Base-by-base conservation (phyloP, 2,113 vertebrate species). In the Ornithorhynchus anatinus region DNA sequence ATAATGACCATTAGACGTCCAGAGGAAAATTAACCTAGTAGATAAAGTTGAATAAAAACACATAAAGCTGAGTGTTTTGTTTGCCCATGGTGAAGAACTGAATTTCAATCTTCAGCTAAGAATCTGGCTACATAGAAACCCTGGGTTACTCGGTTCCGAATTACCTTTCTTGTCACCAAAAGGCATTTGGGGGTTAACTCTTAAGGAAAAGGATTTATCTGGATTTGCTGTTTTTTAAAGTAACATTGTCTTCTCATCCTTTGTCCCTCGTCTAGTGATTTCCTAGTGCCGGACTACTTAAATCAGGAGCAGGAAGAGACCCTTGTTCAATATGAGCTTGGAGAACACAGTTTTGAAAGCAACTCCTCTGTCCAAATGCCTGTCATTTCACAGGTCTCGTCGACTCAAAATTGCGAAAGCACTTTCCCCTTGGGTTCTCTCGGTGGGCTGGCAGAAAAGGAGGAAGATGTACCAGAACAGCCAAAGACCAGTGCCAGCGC, bases 211-310 rank as follows among this genome's bases (percentile, higher is more conserved):
- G 47, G 47, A 60, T 57, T 75, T 15, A 60, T 48, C 37, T 47
- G 69, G 7, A 4, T 9, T 25, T 69, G 1, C 12, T 81, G 35
- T 63, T 58, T 54, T 54, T 83, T 83, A 82, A 82, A 81, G 69
- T 94, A 91, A 93, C 81, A 54, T 74, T 82, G 27, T 90, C 48
- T 91, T 90, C 63, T 91, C 68, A 78, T 86, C 75, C 87, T 91
- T 91, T 93, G 54, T 76, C 77, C 79, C 80, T 91, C 78, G 78
- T 88, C 47, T 89, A 97, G 97, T 96, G 96, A 97, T 96, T 97
- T 97, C 96, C 95, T 97, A 96, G 94, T 97, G 88, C 96, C 96
- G 94, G 96, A 98, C 95, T 98, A 97, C 95, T 94, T 98, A 95
- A 98, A 95, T 92, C 96, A 98, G 87, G 96, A 97, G 33, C 96